A percentile compares a stretch with the other conserved stretches of the same genome.
These are phyloP conservation scores for Macropus fuliginosus DNA, from an alignment of 2,797 vertebrate species.

Conservation along the genomic window DNA sequence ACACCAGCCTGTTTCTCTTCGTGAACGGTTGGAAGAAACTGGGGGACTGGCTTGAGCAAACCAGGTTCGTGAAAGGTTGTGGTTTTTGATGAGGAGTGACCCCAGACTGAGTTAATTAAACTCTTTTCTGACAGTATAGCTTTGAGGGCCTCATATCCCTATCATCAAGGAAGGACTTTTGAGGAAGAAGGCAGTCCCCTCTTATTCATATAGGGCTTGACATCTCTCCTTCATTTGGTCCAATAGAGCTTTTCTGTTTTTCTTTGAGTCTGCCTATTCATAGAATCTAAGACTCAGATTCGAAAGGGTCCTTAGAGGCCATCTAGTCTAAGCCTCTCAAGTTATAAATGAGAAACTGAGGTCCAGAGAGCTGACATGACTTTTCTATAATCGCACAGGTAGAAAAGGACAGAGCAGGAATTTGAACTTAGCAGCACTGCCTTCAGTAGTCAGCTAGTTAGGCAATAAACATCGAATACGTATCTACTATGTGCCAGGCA, in stretches of 20 bases:
- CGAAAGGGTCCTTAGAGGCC: background rate
- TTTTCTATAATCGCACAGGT: background rate
- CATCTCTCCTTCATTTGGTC: background rate
- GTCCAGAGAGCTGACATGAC: background rate
- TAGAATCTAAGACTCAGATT: background rate
- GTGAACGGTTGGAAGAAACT: background rate
- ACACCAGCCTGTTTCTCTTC: background rate
- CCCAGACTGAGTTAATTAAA: background rate
- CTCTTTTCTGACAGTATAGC: background rate
- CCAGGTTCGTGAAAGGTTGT: background rate
- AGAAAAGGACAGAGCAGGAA: background rate
- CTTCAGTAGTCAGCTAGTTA: background rate
- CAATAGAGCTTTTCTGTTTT: background rate
- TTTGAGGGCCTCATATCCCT: background rate
- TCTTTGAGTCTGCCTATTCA: background rate
- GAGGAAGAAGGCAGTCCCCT: background rate
- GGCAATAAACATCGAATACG: background rate
- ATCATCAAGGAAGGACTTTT: background rate
- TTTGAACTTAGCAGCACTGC: background rate
- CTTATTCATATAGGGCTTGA: background rate
- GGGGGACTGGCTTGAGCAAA: background rate
- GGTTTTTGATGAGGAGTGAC: background rate
- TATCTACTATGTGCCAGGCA: background rate
- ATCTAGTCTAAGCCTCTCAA: background rate
- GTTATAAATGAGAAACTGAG: background rate